Evolutionary conservation across 2,888 invertebrate genomes (phyloP).

Genomic region (Diarsia brunnea): DNA sequence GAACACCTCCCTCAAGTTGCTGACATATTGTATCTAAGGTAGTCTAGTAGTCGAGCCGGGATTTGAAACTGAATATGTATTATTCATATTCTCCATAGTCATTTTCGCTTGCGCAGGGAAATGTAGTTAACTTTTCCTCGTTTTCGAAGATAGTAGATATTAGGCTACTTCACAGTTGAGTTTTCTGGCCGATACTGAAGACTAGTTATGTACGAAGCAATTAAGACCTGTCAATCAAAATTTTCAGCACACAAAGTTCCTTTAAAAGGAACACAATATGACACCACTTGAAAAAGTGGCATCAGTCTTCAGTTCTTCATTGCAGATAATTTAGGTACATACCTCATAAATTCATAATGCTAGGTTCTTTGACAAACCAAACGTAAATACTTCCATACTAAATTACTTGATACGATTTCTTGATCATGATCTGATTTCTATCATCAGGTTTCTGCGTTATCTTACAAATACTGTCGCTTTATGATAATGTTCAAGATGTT

Average conservation of each 20-base stretch:
- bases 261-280: constrained; percentile 32
- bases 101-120: neutral
- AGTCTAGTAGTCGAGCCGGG: neutral
- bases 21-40: constrained; percentile 1
- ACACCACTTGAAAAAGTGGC: constrained; percentile 1
- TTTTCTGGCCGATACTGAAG: constrained; percentile 17
- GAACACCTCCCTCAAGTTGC: neutral
- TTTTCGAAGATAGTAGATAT: neutral
- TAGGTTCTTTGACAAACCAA: constrained; percentile 13
- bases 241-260: constrained; percentile 56
- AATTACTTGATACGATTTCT: constrained; percentile 3
- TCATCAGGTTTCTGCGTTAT: neutral
- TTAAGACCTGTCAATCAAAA: constrained; percentile 63
- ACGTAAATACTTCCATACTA: constrained; percentile 31
- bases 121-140: neutral
- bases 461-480: neutral
- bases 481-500: constrained; percentile 7
- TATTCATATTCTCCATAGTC: constrained; percentile 12
- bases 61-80: constrained; percentile 4
- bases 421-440: neutral
- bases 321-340: constrained; percentile 43
- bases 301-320: constrained; percentile 11
- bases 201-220: constrained; percentile 23
- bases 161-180: constrained; percentile 13
- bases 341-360: constrained; percentile 52